A percentile compares a stretch with the other conserved stretches of the same genome.
phyloP scores from a whole-genome alignment of 2,797 vertebrate species.

The Channa striata region DNA sequence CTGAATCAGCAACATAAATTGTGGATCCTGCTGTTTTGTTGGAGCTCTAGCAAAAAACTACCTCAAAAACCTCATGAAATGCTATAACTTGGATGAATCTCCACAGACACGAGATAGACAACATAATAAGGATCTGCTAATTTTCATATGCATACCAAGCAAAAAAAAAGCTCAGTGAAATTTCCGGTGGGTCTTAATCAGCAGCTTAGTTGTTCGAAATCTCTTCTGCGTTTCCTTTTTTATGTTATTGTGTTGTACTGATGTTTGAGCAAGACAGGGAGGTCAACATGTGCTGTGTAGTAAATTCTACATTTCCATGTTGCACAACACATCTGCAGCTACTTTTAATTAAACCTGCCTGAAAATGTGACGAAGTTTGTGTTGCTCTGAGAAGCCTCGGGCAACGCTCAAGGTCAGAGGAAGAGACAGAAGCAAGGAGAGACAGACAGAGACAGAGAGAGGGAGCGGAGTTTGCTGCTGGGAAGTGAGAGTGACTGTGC shows the following conservation, averaged over 20 bases:
- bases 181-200: too few species aligned
- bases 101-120: too few species aligned
- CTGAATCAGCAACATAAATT: constrained; percentile 6
- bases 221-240: too few species aligned
- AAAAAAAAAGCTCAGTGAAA: too few species aligned
- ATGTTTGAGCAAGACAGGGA: not conserved
- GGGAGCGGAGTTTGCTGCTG: constrained; percentile 6
- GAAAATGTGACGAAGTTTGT: constrained; percentile 7
- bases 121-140: too few species aligned
- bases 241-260: too few species aligned
- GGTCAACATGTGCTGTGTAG: not conserved
- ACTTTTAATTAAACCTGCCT: constrained; percentile 31
- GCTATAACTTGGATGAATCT: too few species aligned
- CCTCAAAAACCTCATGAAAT: too few species aligned
- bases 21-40: too few species aligned
- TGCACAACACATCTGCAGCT: constrained; percentile 6
- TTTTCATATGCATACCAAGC: too few species aligned
- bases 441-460: not conserved
- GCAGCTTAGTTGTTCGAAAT: too few species aligned
- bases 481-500: constrained; percentile 19
- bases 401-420: constrained; percentile 52
- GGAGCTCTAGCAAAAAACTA: too few species aligned
- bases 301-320: constrained; percentile 5
- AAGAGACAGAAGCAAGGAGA: not conserved
- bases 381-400: constrained; percentile 31